A percentile compares a stretch with the other conserved stretches of the same genome.
Evolutionary conservation across 2,113 vertebrate species (phyloP).

Genomic region (Sminthopsis crassicaudata): DNA sequence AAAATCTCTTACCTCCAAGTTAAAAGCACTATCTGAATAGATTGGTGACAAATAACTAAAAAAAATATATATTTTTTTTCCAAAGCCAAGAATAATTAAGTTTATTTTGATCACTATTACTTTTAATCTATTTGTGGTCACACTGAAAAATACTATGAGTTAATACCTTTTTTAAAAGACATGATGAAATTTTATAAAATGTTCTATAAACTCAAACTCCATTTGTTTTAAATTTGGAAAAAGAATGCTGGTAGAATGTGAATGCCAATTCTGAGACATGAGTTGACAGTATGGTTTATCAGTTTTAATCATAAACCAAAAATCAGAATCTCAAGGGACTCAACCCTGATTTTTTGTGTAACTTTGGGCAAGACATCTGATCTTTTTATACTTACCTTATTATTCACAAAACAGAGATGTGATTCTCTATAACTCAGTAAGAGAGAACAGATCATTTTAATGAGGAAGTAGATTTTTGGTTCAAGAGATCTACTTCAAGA

Average conservation of each 20-base stretch:
- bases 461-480: slow-evolving; percentile 1
- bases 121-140: background rate
- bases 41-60: background rate
- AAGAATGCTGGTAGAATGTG: background rate
- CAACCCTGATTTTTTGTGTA: background rate
- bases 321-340: slow-evolving; percentile 11
- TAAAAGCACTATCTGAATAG: slow-evolving; percentile 7
- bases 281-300: background rate
- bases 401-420: slow-evolving; percentile 38
- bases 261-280: slow-evolving; percentile 30
- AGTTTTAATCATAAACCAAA: slow-evolving; percentile 48
- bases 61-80: slow-evolving; percentile 22
- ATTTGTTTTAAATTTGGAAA: slow-evolving; percentile 15
- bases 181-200: slow-evolving; percentile 29
- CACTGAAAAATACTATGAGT: slow-evolving; percentile 37
- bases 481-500: slow-evolving; percentile 25
- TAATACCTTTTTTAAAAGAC: slow-evolving; percentile 15
- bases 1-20: background rate
- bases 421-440: background rate
- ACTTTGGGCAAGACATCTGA: background rate
- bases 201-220: slow-evolving; percentile 45
- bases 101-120: background rate
- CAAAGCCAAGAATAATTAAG: background rate
- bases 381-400: slow-evolving; percentile 1
- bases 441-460: slow-evolving; percentile 28